Percentiles rank a stretch among this genome's conserved stretches.
Evolutionary conservation across 2,797 vertebrate species (phyloP).

Genomic region (Liasis olivaceus): DNA sequence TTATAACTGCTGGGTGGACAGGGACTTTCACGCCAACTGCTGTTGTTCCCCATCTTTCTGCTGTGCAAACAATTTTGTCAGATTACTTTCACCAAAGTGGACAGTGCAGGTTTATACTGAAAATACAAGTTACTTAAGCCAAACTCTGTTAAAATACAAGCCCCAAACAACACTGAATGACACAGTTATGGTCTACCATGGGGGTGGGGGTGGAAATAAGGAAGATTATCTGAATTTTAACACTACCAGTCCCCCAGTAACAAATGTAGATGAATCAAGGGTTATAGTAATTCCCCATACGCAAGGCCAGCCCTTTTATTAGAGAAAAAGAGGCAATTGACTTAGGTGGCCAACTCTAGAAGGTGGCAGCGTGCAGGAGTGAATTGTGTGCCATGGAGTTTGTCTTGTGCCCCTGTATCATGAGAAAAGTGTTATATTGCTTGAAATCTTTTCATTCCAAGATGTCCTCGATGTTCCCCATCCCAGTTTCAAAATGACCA

Average conservation of each 20-base stretch:
- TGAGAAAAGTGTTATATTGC: neutral
- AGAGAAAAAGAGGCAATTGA: neutral
- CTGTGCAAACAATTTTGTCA: slow-evolving; percentile 69
- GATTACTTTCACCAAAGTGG: slow-evolving; percentile 57
- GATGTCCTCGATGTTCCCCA: slow-evolving; percentile 14
- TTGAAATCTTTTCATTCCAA: neutral
- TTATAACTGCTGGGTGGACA: slow-evolving; percentile 75
- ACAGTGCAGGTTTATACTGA: slow-evolving; percentile 61
- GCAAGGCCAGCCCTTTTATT: neutral
- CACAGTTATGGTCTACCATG: neutral
- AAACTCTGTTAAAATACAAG: slow-evolving; percentile 54
- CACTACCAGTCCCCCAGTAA: neutral
- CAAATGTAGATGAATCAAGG: neutral
- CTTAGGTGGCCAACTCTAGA: neutral
- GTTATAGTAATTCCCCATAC: neutral
- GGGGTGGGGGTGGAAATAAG: neutral
- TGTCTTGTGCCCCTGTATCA: neutral
- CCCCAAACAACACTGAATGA: slow-evolving; percentile 43
- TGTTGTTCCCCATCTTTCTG: slow-evolving; percentile 57
- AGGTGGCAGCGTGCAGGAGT: neutral
- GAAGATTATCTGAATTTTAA: slow-evolving; percentile 18
- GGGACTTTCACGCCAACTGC: slow-evolving; percentile 60
- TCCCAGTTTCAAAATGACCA: slow-evolving; percentile 36
- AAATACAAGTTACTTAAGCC: slow-evolving; percentile 55
- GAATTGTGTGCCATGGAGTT: neutral